phyloP scores from a whole-genome alignment of 2,797 vertebrate species.

The Ammospiza maritima region DNA sequence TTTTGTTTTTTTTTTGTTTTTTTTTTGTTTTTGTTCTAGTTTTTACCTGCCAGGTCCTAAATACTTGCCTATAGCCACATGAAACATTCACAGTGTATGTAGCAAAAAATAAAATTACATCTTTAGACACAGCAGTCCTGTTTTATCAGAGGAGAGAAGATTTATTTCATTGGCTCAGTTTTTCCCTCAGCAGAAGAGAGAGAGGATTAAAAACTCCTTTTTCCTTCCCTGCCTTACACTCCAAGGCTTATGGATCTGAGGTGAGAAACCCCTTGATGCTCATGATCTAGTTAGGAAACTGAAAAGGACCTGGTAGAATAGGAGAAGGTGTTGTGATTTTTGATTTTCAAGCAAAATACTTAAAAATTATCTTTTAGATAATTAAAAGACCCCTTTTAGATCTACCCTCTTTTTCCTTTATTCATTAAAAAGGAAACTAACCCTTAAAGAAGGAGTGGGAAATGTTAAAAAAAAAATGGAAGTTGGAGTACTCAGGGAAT shows the following conservation, averaged over 20 bases:
- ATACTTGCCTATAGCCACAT: background rate
- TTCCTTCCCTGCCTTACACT: background rate
- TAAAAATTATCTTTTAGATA: background rate
- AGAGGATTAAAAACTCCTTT: background rate
- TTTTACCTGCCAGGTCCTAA: background rate
- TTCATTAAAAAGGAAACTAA: background rate
- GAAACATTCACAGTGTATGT: background rate
- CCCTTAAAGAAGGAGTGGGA: background rate
- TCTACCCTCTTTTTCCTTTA: background rate
- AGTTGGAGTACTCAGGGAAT: background rate
- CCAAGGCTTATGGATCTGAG: background rate
- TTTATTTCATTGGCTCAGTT: background rate
- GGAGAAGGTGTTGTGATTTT: background rate
- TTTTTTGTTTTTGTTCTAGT: background rate
- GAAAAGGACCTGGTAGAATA: background rate
- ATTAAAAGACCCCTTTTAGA: background rate
- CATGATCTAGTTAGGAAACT: background rate
- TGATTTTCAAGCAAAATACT: background rate
- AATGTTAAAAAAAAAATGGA: background rate
- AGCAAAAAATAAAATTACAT: background rate
- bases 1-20: background rate
- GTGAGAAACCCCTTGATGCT: background rate
- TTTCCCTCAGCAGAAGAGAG: background rate
- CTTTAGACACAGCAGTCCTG: background rate
- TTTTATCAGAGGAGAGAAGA: background rate